Percentiles rank a stretch among this genome's conserved stretches.
Evolutionary conservation across 2,797 vertebrate species (phyloP).

Genomic region (Pangasius larnaudii): DNA sequence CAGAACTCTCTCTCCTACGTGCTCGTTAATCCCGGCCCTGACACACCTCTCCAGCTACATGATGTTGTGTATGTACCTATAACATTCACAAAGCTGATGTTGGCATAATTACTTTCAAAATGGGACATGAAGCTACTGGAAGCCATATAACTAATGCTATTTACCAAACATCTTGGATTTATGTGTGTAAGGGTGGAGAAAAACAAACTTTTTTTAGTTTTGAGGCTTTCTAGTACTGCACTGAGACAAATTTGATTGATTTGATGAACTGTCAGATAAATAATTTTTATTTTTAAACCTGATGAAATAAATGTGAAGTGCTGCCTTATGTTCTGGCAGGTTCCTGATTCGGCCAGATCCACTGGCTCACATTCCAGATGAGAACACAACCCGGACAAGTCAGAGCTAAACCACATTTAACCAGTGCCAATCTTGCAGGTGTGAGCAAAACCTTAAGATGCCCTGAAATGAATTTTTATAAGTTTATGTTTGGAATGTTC

Average conservation of each 20-base stretch:
- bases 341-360: constrained; percentile 94
- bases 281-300: background rate
- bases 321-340: constrained; percentile 57
- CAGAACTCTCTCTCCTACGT: constrained; percentile 95
- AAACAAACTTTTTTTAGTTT: background rate
- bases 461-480: background rate
- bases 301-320: background rate
- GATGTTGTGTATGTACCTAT: constrained; percentile 86
- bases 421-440: background rate
- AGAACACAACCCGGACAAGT: constrained; percentile 78
- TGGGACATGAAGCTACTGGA: background rate
- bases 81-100: background rate
- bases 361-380: constrained; percentile 86
- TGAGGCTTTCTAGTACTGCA: background rate
- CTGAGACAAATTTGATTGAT: background rate
- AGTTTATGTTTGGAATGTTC: background rate
- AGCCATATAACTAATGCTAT: background rate
- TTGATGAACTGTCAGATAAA: background rate
- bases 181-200: background rate
- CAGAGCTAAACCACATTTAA: constrained; percentile 81
- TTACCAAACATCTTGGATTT: background rate
- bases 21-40: constrained; percentile 90
- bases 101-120: background rate
- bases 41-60: constrained; percentile 89
- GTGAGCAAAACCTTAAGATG: background rate